Base-by-base conservation (phyloP, 2,797 vertebrate species). In the Florisuga fusca region DNA sequence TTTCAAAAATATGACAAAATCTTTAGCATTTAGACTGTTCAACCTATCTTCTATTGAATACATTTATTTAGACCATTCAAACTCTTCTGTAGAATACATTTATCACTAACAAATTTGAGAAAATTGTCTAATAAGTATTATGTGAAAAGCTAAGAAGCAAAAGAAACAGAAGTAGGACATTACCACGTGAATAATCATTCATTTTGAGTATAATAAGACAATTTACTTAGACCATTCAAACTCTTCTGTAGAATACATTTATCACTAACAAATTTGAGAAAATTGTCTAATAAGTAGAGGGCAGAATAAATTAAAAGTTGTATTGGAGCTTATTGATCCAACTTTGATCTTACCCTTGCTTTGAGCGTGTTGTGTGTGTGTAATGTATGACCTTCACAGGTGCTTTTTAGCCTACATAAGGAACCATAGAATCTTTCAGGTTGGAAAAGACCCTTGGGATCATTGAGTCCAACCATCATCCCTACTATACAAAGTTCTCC, bases 1-100 rank as follows among this genome's bases (percentile, higher is more conserved):
- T 92, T 86, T 85, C 34, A 89, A 94, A 80, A 89, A 86, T 51
- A 80, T 55, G 77, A 68, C 55, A 92, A 95, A 85, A 73, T 88
- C 80, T 63, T 50, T 77, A 45, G 11, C 13, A 67, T 73, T 96
- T 76, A 93, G 26, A 93, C 50, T 67, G 67, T 74, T 95, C 79
- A 71, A 69, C 74, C 69, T 85, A 76, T 94, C 57, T 91, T 84
- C 38, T 50, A 15, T 53, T 82, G 41, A 94, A 45, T 77, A 54
- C 6, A 55, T 73, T 57, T 25, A 50, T 77, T 96, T 64, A 92
- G 29, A 87, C 78, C 55, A 67, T 75, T 92, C 43, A 66, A 72
- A 62, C 61, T 83, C 68, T 91, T 91, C 41, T 51, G 6, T 34
- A 90, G n/a, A 95, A 67, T 73, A 68, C 2, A 53, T 48, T 57